A percentile compares a stretch with the other conserved stretches of the same genome.
Evolutionary conservation across 1,140 invertebrate genomes (phyloP).

Genomic region (Spodoptera litura): DNA sequence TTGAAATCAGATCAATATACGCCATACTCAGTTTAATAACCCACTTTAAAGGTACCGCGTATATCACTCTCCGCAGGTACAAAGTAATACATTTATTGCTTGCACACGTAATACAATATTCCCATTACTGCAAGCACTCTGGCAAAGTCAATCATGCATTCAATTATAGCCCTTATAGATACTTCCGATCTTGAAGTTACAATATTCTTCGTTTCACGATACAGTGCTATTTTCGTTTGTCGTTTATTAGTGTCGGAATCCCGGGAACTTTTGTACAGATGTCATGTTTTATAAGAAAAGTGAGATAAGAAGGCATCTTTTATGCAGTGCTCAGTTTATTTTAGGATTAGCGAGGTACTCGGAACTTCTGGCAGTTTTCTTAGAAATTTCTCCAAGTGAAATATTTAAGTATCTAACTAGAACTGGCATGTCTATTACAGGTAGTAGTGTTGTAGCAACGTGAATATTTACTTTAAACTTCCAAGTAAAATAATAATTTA

Average conservation of each 20-base stretch:
- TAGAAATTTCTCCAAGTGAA: not conserved
- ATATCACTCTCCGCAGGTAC: not conserved
- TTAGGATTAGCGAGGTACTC: not conserved
- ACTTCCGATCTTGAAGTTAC: conserved; percentile 7
- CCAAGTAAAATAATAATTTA: no score
- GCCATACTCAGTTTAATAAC: not conserved
- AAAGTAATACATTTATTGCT: conserved; percentile 16
- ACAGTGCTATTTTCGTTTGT: conserved; percentile 1
- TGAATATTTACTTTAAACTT: no score
- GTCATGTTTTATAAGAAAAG: conserved; percentile 26
- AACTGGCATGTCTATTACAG: no score
- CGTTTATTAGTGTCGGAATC: conserved; percentile 7
- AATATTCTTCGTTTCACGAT: not conserved
- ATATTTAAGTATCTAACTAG: no score
- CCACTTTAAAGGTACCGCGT: conserved; percentile 17
- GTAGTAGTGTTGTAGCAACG: no score
- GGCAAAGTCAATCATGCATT: conserved; percentile 21
- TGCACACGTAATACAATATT: conserved; percentile 28
- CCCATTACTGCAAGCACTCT: conserved; percentile 30
- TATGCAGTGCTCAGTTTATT: conserved; percentile 8
- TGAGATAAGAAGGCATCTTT: not conserved
- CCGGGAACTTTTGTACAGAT: conserved; percentile 9
- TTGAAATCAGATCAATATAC: not conserved
- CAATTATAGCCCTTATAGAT: conserved; percentile 5
- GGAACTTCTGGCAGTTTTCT: not conserved